These are phyloP conservation scores for Leucoma salicis DNA, from an alignment of 2,888 invertebrate genomes.

Conservation along the genomic window DNA sequence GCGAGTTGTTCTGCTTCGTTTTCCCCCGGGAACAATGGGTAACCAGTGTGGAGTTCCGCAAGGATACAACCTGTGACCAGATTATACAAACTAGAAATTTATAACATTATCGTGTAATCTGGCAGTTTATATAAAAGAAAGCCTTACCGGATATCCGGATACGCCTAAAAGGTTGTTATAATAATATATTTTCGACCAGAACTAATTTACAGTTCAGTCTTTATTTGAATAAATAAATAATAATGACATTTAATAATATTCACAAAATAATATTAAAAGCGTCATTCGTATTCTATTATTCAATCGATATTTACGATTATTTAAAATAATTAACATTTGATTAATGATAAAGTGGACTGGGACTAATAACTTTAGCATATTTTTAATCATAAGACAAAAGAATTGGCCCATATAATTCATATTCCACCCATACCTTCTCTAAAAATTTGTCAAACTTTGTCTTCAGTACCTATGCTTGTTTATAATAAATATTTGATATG, in stretches of 20 bases:
- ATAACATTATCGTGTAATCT: background rate
- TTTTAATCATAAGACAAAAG: too few species aligned
- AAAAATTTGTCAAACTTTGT: too few species aligned
- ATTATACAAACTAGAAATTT: background rate
- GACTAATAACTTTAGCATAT: background rate
- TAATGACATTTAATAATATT: background rate
- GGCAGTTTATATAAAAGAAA: background rate
- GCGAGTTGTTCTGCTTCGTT: conserved; percentile 98
- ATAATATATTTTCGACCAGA: background rate
- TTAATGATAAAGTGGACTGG: background rate
- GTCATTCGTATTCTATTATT: background rate
- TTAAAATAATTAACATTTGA: background rate
- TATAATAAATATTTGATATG: too few species aligned
- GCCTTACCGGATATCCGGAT: conserved; percentile 1
- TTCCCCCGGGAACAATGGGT: conserved; percentile 97
- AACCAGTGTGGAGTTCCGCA: conserved; percentile 97
- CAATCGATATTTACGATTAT: background rate
- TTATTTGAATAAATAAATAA: conserved; percentile 3
- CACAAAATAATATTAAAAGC: background rate
- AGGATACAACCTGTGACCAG: conserved; percentile 90
- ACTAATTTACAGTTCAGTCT: background rate
- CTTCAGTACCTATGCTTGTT: too few species aligned
- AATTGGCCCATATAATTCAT: too few species aligned
- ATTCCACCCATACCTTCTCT: too few species aligned
- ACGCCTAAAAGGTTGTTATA: background rate